Conservation (phyloP, 2,888 invertebrate species). For the Campopleginae sp. region DNA sequence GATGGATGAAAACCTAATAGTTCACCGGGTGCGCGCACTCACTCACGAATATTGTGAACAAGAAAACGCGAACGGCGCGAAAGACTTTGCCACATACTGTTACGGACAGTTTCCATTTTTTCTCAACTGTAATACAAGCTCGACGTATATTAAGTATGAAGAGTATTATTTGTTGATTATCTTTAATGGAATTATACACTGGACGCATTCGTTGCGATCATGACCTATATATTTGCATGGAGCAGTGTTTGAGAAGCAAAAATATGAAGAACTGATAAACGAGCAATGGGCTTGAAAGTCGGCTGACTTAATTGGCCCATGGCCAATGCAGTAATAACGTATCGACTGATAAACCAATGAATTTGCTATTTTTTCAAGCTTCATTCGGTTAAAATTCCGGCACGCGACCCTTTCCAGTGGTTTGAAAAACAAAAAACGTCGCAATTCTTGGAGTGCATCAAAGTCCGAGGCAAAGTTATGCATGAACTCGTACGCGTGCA, state of each 20-base stretch:
- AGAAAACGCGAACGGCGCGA: slow-evolving; percentile 22
- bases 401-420: slow-evolving; percentile 16
- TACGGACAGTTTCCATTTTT: not conserved
- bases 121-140: not conserved
- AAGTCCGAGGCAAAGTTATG: not conserved
- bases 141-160: too few relatives aligned
- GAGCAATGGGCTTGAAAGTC: not conserved
- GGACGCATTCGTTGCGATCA: not conserved
- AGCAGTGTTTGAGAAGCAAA: not conserved
- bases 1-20: slow-evolving; percentile 12
- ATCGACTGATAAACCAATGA: too few relatives aligned
- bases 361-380: too few relatives aligned
- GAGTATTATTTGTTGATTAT: too few relatives aligned
- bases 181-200: not conserved
- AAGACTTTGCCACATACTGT: not conserved
- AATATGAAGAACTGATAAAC: not conserved
- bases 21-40: not conserved
- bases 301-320: not conserved
- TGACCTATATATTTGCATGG: not conserved
- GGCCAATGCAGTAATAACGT: too few relatives aligned
- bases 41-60: not conserved
- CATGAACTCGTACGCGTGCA: slow-evolving; percentile 11
- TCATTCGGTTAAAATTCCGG: not conserved
- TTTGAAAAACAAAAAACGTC: slow-evolving; percentile 45
- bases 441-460: slow-evolving; percentile 49